Percentiles rank a stretch among this genome's conserved stretches.
Conservation (phyloP, 2,888 invertebrate species). For the Steinernema carpocapsae region DNA sequence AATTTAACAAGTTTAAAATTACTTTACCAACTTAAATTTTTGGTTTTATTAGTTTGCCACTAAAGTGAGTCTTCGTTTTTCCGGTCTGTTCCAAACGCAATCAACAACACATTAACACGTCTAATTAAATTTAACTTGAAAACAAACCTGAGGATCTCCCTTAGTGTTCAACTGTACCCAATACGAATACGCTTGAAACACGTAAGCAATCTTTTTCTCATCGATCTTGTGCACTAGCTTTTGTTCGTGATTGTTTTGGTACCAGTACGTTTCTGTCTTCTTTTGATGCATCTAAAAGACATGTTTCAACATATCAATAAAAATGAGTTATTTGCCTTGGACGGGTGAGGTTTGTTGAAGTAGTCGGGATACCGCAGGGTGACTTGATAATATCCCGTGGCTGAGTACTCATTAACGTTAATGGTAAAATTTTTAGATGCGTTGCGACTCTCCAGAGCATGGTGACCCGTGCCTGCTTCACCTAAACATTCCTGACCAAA, state of each 20-base stretch:
- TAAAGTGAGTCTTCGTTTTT: no score
- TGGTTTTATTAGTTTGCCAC: no score
- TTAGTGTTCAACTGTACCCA: constrained; percentile 34
- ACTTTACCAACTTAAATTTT: no score
- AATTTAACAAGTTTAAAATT: no score
- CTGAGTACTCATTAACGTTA: constrained; percentile 9
- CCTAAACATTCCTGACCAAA: background rate
- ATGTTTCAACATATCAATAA: background rate
- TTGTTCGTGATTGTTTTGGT: constrained; percentile 40
- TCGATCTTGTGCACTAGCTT: constrained; percentile 36
- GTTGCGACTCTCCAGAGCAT: background rate
- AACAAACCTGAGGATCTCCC: constrained; percentile 14
- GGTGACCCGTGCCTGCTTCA: background rate
- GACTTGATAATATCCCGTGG: background rate
- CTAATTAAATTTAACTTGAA: no score
- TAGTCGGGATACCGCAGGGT: background rate
- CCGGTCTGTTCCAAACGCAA: no score
- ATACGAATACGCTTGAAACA: constrained; percentile 30
- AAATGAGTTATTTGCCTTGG: background rate
- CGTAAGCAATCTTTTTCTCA: constrained; percentile 29
- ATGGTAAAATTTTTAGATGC: constrained; percentile 12
- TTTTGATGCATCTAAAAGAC: background rate
- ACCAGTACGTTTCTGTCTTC: constrained; percentile 37
- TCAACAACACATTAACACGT: no score
- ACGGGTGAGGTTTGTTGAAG: background rate